phyloP scores from a whole-genome alignment of 2,888 invertebrate genomes.

The Penaeus monodon region DNA sequence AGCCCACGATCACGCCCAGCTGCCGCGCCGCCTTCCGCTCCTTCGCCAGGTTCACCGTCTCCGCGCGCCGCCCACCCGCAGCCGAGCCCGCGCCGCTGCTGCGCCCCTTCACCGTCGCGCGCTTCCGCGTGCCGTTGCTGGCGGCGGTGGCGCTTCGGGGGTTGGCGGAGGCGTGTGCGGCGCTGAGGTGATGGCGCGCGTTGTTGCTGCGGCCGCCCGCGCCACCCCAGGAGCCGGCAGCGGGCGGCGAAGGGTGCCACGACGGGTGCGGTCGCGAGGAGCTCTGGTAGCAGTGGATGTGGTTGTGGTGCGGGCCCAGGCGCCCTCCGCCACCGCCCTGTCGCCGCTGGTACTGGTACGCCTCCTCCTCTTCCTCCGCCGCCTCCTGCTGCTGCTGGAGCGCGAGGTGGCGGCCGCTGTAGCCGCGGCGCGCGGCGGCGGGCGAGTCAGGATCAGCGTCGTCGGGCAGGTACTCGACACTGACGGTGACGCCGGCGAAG shows the following conservation, averaged over 20 bases:
- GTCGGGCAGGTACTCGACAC: conserved; percentile 67
- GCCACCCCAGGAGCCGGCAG: conserved; percentile 37
- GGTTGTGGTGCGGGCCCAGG: conserved; percentile 45
- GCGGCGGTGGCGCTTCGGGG: not conserved
- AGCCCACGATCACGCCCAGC: conserved; percentile 75
- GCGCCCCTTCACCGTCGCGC: not conserved
- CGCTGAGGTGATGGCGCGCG: conserved; percentile 5
- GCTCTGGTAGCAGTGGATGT: conserved; percentile 58
- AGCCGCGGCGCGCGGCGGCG: conserved; percentile 16
- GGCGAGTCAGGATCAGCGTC: conserved; percentile 17
- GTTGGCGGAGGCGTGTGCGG: not conserved
- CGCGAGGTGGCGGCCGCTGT: conserved; percentile 17
- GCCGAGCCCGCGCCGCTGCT: conserved; percentile 21
- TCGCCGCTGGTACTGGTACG: not conserved
- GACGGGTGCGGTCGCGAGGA: conserved; percentile 29
- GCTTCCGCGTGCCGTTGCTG: conserved; percentile 50
- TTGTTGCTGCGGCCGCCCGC: not conserved
- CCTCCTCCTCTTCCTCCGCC: conserved; percentile 12
- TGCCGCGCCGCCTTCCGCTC: conserved; percentile 74
- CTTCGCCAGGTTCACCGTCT: conserved; percentile 59
- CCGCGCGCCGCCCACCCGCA: conserved; percentile 23
- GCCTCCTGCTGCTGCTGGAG: conserved; percentile 20
- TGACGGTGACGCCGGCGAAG: conserved; percentile 66
- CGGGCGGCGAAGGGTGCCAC: conserved; percentile 33
- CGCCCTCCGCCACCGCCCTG: conserved; percentile 7